Evolutionary conservation across 1,140 invertebrate species (phyloP).

Genomic region (Drosophila micromelanica): DNA sequence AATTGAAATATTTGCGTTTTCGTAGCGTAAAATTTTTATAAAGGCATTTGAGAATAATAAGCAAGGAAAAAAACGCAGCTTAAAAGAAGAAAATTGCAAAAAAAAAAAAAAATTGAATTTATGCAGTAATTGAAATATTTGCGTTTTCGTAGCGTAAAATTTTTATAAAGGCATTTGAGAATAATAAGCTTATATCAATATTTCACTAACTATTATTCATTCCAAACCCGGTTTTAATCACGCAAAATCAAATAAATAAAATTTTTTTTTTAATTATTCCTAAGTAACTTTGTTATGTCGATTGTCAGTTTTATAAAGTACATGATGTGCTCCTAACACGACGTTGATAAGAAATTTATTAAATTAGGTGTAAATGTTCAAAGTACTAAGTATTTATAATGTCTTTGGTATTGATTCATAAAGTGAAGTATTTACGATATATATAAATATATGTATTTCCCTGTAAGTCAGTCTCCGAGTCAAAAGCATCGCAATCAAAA

Average conservation of each 20-base stretch:
- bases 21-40: background rate
- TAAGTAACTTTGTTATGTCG: background rate
- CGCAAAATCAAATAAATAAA: background rate
- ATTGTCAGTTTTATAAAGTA: no score
- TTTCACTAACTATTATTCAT: no score
- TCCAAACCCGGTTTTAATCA: background rate
- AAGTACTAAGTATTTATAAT: no score
- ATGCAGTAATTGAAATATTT: background rate
- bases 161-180: background rate
- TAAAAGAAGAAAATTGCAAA: background rate
- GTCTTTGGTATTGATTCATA: no score
- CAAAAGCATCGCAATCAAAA: no score
- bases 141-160: background rate
- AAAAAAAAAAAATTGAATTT: background rate
- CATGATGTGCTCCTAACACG: no score
- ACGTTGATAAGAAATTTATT: no score
- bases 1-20: background rate
- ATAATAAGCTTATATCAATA: background rate
- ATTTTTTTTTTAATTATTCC: background rate
- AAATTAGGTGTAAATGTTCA: no score
- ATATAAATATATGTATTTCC: no score
- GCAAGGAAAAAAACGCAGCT: background rate
- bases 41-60: no score
- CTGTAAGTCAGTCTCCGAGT: no score
- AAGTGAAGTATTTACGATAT: no score